Percentiles rank a stretch among this genome's conserved stretches.
phyloP scores from a whole-genome alignment of 2,113 vertebrate species.

The Coregonus clupeaformis region DNA sequence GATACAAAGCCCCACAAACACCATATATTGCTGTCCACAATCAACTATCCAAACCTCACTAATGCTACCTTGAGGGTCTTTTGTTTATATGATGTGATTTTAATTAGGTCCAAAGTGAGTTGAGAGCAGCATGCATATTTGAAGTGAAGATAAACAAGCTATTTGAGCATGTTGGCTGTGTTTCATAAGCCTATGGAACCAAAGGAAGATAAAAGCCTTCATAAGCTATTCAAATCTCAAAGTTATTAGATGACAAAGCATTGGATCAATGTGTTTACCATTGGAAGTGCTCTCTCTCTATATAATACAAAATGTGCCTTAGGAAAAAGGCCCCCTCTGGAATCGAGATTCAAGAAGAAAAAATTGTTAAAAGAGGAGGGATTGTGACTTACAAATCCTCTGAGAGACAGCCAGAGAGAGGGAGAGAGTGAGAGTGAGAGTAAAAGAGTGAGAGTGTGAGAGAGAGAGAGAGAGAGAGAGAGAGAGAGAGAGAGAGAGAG shows the following conservation, averaged over 20 bases:
- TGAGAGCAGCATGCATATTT: constrained; percentile 31
- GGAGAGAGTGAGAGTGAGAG: no score
- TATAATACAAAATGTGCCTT: background rate
- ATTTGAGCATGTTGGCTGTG: constrained; percentile 24
- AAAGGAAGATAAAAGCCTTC: constrained; percentile 32
- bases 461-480: no score
- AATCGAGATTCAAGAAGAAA: background rate
- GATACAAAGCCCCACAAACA: constrained; percentile 17
- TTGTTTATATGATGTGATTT: constrained; percentile 56
- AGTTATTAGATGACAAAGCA: constrained; percentile 28
- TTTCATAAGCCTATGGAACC: constrained; percentile 44
- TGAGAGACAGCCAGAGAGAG: no score
- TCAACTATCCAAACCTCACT: constrained; percentile 37
- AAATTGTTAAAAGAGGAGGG: no score
- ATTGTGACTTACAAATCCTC: no score
- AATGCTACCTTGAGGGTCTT: constrained; percentile 47
- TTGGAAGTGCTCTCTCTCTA: constrained; percentile 10
- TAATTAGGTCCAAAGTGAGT: constrained; percentile 50
- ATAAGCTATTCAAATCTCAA: constrained; percentile 34
- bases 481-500: no score
- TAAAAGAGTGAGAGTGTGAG: no score
- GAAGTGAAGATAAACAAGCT: constrained; percentile 30
- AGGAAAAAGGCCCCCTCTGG: background rate
- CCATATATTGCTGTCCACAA: constrained; percentile 31
- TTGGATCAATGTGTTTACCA: constrained; percentile 4